Evolutionary conservation across 2,888 invertebrate species (phyloP).

Genomic region (Adela reaumurella): DNA sequence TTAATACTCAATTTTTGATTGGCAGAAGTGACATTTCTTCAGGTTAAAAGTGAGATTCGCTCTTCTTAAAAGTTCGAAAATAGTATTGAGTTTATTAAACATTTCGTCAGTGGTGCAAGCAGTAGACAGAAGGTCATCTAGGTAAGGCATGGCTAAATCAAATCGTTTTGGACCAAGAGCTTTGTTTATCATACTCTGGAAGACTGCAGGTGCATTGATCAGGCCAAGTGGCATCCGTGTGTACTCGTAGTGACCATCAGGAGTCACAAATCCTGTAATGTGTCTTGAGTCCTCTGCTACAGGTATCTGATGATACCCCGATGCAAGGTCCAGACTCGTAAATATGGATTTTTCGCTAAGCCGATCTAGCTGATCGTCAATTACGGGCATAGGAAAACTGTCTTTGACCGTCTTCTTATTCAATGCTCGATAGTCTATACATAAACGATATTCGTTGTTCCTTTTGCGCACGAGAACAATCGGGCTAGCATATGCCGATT

Average conservation of each 20-base stretch:
- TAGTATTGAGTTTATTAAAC: conserved; percentile 12
- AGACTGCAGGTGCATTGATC: conserved; percentile 16
- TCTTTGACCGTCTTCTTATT: conserved; percentile 14
- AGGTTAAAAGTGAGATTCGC: conserved; percentile 16
- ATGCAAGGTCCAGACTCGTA: conserved; percentile 18
- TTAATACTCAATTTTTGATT: conserved; percentile 10
- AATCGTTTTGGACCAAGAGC: conserved; percentile 7
- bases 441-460: conserved; percentile 12
- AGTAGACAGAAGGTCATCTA: conserved; percentile 13
- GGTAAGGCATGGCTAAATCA: conserved; percentile 11
- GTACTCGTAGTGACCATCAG: conserved; percentile 18
- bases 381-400: conserved; percentile 15
- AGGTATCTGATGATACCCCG: conserved; percentile 23
- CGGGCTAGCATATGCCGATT: conserved; percentile 16
- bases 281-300: conserved; percentile 15
- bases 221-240: conserved; percentile 12
- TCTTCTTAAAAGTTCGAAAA: conserved; percentile 13
- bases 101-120: conserved; percentile 7
- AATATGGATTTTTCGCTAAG: conserved; percentile 17
- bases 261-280: conserved; percentile 19
- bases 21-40: conserved; percentile 19
- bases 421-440: conserved; percentile 10
- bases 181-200: conserved; percentile 16
- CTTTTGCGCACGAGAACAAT: conserved; percentile 16
- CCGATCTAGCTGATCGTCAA: conserved; percentile 18